A percentile compares a stretch with the other conserved stretches of the same genome.
These are phyloP conservation scores for Trichomycterus rosablanca DNA, from an alignment of 2,113 vertebrate genomes.

Conservation along the genomic window DNA sequence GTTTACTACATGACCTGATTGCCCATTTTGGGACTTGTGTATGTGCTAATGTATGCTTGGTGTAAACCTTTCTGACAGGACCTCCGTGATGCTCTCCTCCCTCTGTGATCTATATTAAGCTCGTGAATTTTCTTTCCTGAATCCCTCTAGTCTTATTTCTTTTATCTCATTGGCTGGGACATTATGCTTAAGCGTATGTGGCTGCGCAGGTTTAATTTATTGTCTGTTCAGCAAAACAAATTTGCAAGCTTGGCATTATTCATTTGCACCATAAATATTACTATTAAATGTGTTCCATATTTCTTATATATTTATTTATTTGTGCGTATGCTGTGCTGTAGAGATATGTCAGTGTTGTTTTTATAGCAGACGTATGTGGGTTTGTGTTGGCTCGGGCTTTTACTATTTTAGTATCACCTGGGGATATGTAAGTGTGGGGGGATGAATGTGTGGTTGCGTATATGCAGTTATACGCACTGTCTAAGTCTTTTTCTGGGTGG, in stretches of 20 bases:
- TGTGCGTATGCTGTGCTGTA: slow-evolving; percentile 42
- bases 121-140: slow-evolving; percentile 48
- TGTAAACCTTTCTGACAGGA: slow-evolving; percentile 44
- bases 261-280: slow-evolving; percentile 66
- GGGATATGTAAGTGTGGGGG: slow-evolving; percentile 1
- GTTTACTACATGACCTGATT: slow-evolving; percentile 37
- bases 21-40: slow-evolving; percentile 20
- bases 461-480: too few species aligned
- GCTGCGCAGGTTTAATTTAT: slow-evolving; percentile 64
- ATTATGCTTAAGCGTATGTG: slow-evolving; percentile 62
- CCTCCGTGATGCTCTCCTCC: slow-evolving; percentile 44
- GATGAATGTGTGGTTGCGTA: slow-evolving; percentile 13
- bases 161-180: slow-evolving; percentile 52
- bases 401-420: slow-evolving; percentile 47
- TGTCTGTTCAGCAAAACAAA: slow-evolving; percentile 70
- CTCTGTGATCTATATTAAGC: slow-evolving; percentile 48
- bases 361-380: slow-evolving; percentile 37
- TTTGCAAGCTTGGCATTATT: slow-evolving; percentile 67
- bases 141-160: slow-evolving; percentile 52
- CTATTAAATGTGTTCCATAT: slow-evolving; percentile 64
- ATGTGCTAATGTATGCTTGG: slow-evolving; percentile 14
- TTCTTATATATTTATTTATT: too few species aligned
- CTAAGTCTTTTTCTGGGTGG: neutral
- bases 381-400: slow-evolving; percentile 21
- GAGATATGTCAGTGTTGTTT: slow-evolving; percentile 50